Evolutionary conservation across 2,113 vertebrate species (phyloP).

Genomic region (Gasterosteus nipponicus): DNA sequence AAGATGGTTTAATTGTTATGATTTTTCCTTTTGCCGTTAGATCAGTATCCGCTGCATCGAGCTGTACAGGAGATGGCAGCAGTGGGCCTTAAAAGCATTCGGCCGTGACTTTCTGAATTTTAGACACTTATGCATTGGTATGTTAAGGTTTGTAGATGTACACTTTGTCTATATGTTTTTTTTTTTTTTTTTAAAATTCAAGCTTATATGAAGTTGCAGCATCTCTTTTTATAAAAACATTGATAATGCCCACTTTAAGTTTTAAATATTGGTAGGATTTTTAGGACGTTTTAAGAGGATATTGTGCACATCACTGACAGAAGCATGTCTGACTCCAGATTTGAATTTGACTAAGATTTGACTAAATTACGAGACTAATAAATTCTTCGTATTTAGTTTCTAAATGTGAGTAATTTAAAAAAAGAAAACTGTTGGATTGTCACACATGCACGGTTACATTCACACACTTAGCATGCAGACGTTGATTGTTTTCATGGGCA

Average conservation of each 20-base stretch:
- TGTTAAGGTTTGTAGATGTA: neutral
- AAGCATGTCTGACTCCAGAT: slow-evolving; percentile 1
- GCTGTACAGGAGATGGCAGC: slow-evolving; percentile 59
- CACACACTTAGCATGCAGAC: slow-evolving; percentile 57
- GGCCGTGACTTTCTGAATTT: neutral
- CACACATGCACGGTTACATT: slow-evolving; percentile 14
- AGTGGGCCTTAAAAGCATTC: neutral
- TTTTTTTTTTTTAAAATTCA: neutral
- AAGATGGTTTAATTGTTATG: neutral
- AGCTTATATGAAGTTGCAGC: neutral
- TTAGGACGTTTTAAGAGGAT: neutral
- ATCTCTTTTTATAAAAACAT: neutral
- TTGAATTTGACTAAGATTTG: neutral
- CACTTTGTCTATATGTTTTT: neutral
- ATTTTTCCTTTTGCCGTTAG: neutral
- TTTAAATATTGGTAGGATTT: neutral
- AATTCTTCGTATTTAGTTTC: neutral
- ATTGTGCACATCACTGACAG: neutral
- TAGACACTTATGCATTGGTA: neutral
- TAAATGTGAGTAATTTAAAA: neutral
- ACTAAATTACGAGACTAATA: no score
- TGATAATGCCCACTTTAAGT: neutral
- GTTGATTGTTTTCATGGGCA: slow-evolving; percentile 55
- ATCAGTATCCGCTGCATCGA: neutral
- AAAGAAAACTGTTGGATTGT: neutral